Percentiles rank a stretch among this genome's conserved stretches.
phyloP scores from a whole-genome alignment of 2,113 vertebrate species.

The Hippocampus mohnikei region DNA sequence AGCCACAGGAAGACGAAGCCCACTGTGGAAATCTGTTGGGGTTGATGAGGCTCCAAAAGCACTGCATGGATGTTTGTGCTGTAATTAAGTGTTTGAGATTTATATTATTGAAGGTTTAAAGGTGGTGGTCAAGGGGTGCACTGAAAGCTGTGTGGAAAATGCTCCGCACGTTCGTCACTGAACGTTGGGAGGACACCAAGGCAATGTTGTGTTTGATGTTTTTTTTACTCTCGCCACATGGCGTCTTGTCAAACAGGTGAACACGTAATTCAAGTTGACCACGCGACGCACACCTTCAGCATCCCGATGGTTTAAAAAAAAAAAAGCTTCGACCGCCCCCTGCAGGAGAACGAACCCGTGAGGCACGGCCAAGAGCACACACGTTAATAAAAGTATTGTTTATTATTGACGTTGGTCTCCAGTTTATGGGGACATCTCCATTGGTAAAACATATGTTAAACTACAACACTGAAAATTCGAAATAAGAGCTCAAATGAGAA shows the following conservation, averaged over 20 bases:
- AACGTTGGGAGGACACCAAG: not conserved
- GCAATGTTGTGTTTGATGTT: no score
- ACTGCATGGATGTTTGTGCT: slow-evolving; percentile 60
- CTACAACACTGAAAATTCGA: not conserved
- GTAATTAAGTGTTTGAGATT: slow-evolving; percentile 6
- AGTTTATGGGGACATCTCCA: not conserved
- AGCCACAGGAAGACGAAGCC: slow-evolving; percentile 26
- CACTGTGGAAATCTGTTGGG: slow-evolving; percentile 13
- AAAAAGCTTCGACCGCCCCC: slow-evolving; percentile 41
- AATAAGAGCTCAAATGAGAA: not conserved
- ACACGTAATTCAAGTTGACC: no score
- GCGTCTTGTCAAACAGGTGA: no score
- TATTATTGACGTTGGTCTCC: slow-evolving; percentile 47
- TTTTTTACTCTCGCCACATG: not conserved
- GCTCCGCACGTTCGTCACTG: slow-evolving; percentile 6
- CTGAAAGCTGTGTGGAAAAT: slow-evolving; percentile 31
- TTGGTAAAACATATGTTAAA: not conserved
- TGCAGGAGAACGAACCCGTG: slow-evolving; percentile 41
- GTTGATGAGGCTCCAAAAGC: slow-evolving; percentile 24
- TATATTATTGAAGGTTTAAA: slow-evolving; percentile 19
- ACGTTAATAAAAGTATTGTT: slow-evolving; percentile 49
- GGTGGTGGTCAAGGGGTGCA: slow-evolving; percentile 6
- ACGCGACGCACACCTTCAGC: not conserved
- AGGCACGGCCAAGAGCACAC: slow-evolving; percentile 23
- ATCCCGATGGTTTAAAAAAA: not conserved